Percentiles rank a stretch among this genome's conserved stretches.
These are phyloP conservation scores for Tympanuchus pallidicinctus DNA, from an alignment of 2,113 vertebrate species.

Conservation along the genomic window DNA sequence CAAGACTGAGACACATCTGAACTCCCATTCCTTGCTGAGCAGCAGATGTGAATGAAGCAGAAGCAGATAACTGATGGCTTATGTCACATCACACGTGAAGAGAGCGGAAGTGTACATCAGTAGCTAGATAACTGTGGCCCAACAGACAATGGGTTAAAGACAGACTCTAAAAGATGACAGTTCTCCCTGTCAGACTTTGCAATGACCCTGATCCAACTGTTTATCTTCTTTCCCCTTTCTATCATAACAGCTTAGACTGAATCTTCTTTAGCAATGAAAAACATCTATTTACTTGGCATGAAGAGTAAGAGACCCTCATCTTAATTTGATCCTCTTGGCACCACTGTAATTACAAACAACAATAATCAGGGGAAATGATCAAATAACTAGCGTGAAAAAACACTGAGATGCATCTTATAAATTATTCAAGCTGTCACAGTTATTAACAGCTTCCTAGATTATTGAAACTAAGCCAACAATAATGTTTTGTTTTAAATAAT, in stretches of 20 bases:
- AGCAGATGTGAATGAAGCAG: background rate
- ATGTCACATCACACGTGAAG: accelerated
- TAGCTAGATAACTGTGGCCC: background rate
- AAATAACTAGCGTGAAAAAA: constrained; percentile 39
- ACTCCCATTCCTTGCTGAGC: background rate
- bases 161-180: background rate
- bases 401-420: background rate
- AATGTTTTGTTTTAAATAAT: background rate
- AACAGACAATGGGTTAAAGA: background rate
- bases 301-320: background rate
- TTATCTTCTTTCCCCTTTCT: background rate
- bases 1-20: background rate
- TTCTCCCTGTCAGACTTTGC: background rate
- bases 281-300: background rate
- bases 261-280: background rate
- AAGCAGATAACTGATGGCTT: background rate
- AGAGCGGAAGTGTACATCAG: accelerated
- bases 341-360: constrained; percentile 30
- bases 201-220: background rate
- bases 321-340: constrained; percentile 31
- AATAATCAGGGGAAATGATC: constrained; percentile 34
- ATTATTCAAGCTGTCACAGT: constrained; percentile 11
- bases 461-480: constrained; percentile 27
- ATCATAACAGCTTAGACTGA: background rate
- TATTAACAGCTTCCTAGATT: constrained; percentile 51